Percentiles rank a stretch among this genome's conserved stretches.
Evolutionary conservation across 2,888 invertebrate species (phyloP).

Genomic region (Parochlus steinenii): DNA sequence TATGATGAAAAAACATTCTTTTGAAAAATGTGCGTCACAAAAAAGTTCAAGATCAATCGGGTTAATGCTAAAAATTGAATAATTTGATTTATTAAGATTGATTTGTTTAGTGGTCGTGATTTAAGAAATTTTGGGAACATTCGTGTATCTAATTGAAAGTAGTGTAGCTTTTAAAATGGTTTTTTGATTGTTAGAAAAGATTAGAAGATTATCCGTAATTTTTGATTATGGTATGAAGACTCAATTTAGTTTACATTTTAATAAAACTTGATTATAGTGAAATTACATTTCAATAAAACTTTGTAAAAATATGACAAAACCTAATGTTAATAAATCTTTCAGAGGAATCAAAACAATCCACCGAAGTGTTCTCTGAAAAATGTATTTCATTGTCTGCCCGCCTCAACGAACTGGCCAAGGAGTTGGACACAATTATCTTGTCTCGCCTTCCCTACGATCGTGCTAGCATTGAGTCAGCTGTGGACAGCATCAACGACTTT

Average conservation of each 20-base stretch:
- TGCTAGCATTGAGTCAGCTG: conserved; percentile 59
- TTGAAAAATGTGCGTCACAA: background rate
- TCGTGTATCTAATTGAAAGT: too few relatives aligned
- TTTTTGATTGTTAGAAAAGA: too few relatives aligned
- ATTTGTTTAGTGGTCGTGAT: background rate
- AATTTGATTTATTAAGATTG: background rate
- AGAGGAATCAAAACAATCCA: conserved; percentile 80
- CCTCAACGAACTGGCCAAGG: conserved; percentile 71
- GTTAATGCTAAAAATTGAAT: background rate
- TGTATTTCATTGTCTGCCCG: conserved; percentile 60
- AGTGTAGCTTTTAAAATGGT: too few relatives aligned
- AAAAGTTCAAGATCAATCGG: background rate
- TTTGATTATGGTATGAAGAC: too few relatives aligned
- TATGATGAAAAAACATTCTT: conserved; percentile 1
- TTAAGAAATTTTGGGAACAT: too few relatives aligned
- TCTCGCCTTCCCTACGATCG: conserved; percentile 77
- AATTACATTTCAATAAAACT: too few relatives aligned
- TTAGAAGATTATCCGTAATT: too few relatives aligned
- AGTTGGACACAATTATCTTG: conserved; percentile 65
- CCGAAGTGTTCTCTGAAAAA: conserved; percentile 72
- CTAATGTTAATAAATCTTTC: conserved; percentile 18
- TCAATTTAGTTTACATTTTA: too few relatives aligned
- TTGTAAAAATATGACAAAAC: too few relatives aligned
- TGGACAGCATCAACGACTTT: conserved; percentile 29
- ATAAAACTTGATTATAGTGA: too few relatives aligned